Evolutionary conservation across 2,888 invertebrate species (phyloP), one percentile per base, ranked within the genome.

Genomic region (Lithophane ornitopus): DNA sequence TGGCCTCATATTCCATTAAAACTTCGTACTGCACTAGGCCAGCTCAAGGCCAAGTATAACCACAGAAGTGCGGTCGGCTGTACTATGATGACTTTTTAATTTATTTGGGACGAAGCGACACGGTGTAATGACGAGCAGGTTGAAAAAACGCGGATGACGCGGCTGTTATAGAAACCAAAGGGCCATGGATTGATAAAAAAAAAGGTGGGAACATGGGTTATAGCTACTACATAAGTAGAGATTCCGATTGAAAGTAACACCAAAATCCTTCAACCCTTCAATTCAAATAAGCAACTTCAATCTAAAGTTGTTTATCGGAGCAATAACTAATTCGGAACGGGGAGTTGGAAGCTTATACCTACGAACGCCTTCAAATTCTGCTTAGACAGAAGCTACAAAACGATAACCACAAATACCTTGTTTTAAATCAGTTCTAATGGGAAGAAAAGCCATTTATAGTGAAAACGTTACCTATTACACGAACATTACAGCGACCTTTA

Each of bases 71-170:
- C 59, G 2, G 34, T 39, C 67, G 12, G n/a, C 34, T 7, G n/a
- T 67, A 67, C 87, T 92, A 71, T 89, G 93, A 94, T 93, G 93
- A 85, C 89, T 93, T 94, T 95, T 95, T 95, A 94, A 94, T 94
- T 94, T 93, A 93, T 94, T 93, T 93, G 90, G 92, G 92, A 92
- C 89, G 84, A 87, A 89, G 86, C 88, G 87, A 86, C 83, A 88
- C 82, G 78, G 87, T 87, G 90, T 91, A 92, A 92, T 91, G 91
- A 91, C 81, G 89, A 88, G 86, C 90, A 87, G 87, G 87, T 82
- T 85, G 87, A 89, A 92, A 91, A 90, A 90, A 85, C 8, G 71
- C 76, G 80, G 82, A 85, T 90, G 93, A 93, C 92, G 91, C 89
- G 87, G 87, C 84, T 84, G 86, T 87, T 86, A 86, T 74, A 85